Evolutionary conservation across 2,797 vertebrate species (phyloP), one percentile per base, ranked within the genome.

Genomic region (Nothura maculosa): DNA sequence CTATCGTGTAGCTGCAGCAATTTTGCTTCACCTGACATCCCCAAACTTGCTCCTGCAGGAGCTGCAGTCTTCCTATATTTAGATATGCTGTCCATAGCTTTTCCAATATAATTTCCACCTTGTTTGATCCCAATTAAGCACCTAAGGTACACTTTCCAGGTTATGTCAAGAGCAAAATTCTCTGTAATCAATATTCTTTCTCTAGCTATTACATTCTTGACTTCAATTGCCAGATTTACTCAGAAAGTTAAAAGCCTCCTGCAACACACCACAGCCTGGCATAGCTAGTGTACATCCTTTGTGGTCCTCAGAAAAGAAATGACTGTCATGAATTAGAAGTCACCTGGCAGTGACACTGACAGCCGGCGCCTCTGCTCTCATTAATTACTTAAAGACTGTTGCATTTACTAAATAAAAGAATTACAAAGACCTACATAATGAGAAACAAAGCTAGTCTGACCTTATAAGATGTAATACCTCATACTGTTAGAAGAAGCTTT

Each of bases 91-190:
- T 43, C 80, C 77, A 5, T 80, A 81, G 18, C 38, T 80, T 62
- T 40, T 24, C 47, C 87, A 42, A 7, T 55, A 64, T 47, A 32
- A 55, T 93, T 94, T 80, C 58, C 77, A 21, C 45, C 87, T 52
- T 36, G 38, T 93, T 96, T 91, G 67, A 85, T 89, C 90, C 68
- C 78, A 92, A 77, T 40, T 82, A 74, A 86, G 67, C 50, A 91
- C 20, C 77, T 89, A 25, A 86, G 69, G 19, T 69, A 6, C 12
- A 40, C 15, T 93, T 94, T 43, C 22, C 24, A 32, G 34, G 69
- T 50, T 64, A 32, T 10, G n/a, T 32, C 88, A 87, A 72, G 67
- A 42, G 40, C 55, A 57, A 67, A 87, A 63, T 61, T 69, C 24
- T 75, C 47, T 64, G 36, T 57, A 68, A 87, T 96, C 72, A 80